Evolutionary conservation across 2,797 vertebrate species (phyloP).

Genomic region (Gallinago nigripennis): DNA sequence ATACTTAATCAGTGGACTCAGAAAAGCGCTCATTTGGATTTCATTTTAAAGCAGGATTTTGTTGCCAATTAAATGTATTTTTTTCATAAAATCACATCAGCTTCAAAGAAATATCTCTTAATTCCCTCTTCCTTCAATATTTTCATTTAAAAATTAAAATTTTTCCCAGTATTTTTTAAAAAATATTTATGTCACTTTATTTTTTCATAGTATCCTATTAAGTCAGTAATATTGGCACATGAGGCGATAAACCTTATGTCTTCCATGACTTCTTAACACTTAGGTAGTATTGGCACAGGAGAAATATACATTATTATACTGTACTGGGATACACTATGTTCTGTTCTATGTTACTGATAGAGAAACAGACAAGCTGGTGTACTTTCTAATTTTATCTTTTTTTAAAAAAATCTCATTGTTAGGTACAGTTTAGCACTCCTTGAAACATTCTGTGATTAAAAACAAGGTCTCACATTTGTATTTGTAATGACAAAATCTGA

Average conservation of each 20-base stretch:
- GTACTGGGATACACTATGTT: background rate
- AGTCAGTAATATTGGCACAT: background rate
- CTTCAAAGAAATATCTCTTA: background rate
- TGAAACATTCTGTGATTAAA: background rate
- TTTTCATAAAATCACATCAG: background rate
- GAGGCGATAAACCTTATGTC: background rate
- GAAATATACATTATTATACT: background rate
- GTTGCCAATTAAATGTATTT: background rate
- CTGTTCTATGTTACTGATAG: background rate
- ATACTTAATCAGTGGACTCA: background rate
- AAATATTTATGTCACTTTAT: background rate
- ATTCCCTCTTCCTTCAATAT: background rate
- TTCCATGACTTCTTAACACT: background rate
- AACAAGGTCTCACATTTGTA: background rate
- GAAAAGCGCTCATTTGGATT: background rate
- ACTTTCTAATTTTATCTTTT: background rate
- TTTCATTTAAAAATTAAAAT: background rate
- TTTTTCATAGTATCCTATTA: background rate
- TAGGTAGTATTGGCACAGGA: background rate
- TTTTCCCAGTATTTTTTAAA: background rate
- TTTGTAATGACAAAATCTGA: background rate
- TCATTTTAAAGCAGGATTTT: background rate
- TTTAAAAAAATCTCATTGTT: background rate
- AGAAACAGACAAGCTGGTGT: background rate
- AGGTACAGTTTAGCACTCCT: background rate